phyloP scores from a whole-genome alignment of 2,888 invertebrate genomes.

The Heliconius erato region DNA sequence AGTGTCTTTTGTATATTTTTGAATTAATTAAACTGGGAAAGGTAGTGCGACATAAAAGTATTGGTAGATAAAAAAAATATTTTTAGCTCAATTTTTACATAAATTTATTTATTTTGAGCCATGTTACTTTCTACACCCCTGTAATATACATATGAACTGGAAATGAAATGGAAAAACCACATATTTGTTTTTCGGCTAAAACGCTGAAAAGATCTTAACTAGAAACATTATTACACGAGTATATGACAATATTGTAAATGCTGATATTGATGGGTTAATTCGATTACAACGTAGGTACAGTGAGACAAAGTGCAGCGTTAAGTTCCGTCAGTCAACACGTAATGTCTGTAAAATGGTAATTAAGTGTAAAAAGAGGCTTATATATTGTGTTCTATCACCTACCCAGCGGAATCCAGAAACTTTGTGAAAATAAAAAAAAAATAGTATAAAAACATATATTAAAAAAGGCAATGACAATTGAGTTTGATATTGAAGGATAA shows the following conservation, averaged over 20 bases:
- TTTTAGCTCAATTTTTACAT: neutral
- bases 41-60: neutral
- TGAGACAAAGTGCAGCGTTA: no score
- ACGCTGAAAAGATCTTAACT: neutral
- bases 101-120: no score
- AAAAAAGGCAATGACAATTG: conserved; percentile 50
- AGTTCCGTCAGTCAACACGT: neutral
- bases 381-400: no score
- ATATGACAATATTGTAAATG: neutral
- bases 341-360: neutral
- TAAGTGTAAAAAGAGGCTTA: no score
- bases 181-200: neutral
- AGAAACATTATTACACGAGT: neutral
- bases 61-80: neutral
- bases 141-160: no score
- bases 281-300: no score
- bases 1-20: neutral
- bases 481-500: conserved; percentile 73
- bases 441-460: neutral
- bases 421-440: neutral
- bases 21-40: neutral
- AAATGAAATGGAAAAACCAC: no score
- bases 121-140: no score
- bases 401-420: neutral
- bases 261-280: neutral